phyloP scores from a whole-genome alignment of 2,888 invertebrate species.

The Heterodera filipjevi region DNA sequence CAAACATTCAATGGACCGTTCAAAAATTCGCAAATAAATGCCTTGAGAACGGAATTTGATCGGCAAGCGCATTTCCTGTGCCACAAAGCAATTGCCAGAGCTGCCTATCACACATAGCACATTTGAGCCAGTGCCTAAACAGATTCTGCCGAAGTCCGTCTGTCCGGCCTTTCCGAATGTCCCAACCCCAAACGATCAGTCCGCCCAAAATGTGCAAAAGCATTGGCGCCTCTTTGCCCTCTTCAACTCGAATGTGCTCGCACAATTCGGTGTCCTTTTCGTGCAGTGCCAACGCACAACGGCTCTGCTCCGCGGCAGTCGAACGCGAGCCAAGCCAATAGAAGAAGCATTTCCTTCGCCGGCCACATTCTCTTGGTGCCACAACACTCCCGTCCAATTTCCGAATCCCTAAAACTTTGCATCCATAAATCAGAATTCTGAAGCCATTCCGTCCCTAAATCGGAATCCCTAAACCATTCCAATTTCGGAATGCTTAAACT shows the following conservation, averaged over 20 bases:
- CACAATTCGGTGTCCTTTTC: constrained; percentile 51
- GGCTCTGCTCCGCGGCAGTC: constrained; percentile 47
- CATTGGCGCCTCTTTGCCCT: constrained; percentile 45
- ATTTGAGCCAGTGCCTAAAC: constrained; percentile 1
- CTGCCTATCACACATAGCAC: constrained; percentile 33
- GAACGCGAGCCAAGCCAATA: constrained; percentile 55
- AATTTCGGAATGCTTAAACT: neutral
- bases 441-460: constrained; percentile 33
- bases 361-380: constrained; percentile 51
- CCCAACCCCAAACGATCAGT: constrained; percentile 32
- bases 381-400: constrained; percentile 32
- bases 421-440: too few relatives aligned
- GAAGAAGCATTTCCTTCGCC: constrained; percentile 54
- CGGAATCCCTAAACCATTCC: constrained; percentile 46
- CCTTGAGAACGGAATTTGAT: constrained; percentile 27
- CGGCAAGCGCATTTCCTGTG: constrained; percentile 8
- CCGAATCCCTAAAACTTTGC: constrained; percentile 44
- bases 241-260: constrained; percentile 42
- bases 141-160: neutral
- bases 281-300: constrained; percentile 54
- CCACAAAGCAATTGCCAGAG: constrained; percentile 14
- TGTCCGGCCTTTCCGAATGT: too few relatives aligned
- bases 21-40: constrained; percentile 27
- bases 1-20: neutral
- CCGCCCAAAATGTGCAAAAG: constrained; percentile 46